Conservation (phyloP, 2,888 invertebrate genomes). For the Meteorus colon region DNA sequence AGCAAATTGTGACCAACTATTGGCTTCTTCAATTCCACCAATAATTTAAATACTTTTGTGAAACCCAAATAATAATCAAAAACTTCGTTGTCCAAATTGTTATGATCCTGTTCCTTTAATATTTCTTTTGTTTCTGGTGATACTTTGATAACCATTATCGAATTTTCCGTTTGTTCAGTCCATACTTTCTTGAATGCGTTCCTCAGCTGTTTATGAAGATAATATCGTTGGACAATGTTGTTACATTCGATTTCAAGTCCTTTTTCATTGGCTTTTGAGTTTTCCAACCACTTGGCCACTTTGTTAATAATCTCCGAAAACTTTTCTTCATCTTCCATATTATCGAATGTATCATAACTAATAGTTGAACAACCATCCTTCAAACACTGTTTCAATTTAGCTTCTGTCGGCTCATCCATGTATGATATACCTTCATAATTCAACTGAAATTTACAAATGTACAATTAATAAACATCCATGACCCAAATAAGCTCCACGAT, state of each 20-base stretch:
- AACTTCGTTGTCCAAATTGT: slow-evolving; percentile 74
- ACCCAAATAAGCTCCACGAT: no score
- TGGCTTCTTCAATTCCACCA: slow-evolving; percentile 80
- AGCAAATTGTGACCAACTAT: slow-evolving; percentile 85
- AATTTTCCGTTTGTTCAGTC: slow-evolving; percentile 61
- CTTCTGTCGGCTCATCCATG: slow-evolving; percentile 77
- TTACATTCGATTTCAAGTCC: slow-evolving; percentile 69
- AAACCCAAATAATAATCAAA: slow-evolving; percentile 79
- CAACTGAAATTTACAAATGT: slow-evolving; percentile 74
- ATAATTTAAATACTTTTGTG: slow-evolving; percentile 78
- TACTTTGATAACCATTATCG: slow-evolving; percentile 65
- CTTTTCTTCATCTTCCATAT: slow-evolving; percentile 58
- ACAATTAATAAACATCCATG: not conserved
- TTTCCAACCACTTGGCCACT: slow-evolving; percentile 69
- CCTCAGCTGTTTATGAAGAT: slow-evolving; percentile 78
- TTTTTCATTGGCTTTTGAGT: slow-evolving; percentile 50
- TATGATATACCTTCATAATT: slow-evolving; percentile 81
- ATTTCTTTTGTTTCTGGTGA: slow-evolving; percentile 60
- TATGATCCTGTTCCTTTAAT: slow-evolving; percentile 63
- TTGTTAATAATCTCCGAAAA: slow-evolving; percentile 68
- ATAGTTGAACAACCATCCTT: slow-evolving; percentile 64
- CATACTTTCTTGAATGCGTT: slow-evolving; percentile 74
- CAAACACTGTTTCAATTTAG: slow-evolving; percentile 68
- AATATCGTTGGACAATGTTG: slow-evolving; percentile 75
- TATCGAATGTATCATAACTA: slow-evolving; percentile 55